Conservation (phyloP, 2,797 vertebrate genomes). For the Xenops minutus region DNA sequence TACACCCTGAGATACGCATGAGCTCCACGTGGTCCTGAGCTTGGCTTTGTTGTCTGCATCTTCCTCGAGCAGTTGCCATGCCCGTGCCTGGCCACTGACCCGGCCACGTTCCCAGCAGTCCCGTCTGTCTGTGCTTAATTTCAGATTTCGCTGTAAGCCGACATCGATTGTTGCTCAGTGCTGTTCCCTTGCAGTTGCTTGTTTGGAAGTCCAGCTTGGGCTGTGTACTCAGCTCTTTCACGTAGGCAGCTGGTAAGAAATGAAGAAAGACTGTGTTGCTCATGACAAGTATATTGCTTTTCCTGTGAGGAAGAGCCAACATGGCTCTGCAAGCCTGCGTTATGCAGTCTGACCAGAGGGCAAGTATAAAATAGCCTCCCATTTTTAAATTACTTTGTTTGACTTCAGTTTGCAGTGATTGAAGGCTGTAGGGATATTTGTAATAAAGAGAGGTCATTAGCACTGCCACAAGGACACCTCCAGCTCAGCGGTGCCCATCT, state of each 20-base stretch:
- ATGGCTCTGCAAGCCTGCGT: slow-evolving; percentile 9
- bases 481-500: not conserved
- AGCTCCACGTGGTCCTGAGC: slow-evolving; percentile 36
- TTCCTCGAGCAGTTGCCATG: not conserved
- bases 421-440: slow-evolving; percentile 21
- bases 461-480: not conserved
- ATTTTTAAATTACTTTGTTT: slow-evolving; percentile 26
- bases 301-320: not conserved
- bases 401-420: slow-evolving; percentile 32
- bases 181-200: slow-evolving; percentile 15
- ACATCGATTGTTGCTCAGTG: not conserved
- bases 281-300: slow-evolving; percentile 6
- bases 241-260: slow-evolving; percentile 1
- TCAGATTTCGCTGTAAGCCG: not conserved
- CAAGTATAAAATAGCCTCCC: slow-evolving; percentile 32
- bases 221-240: slow-evolving; percentile 1
- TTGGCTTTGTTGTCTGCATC: slow-evolving; percentile 55
- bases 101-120: not conserved
- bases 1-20: slow-evolving; percentile 34
- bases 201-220: slow-evolving; percentile 8
- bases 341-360: not conserved
- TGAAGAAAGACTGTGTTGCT: not conserved
- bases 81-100: not conserved
- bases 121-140: not conserved
- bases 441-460: not conserved